Percentiles rank a stretch among this genome's conserved stretches.
Evolutionary conservation across 2,113 vertebrate genomes (phyloP).

Genomic region (Puma concolor): DNA sequence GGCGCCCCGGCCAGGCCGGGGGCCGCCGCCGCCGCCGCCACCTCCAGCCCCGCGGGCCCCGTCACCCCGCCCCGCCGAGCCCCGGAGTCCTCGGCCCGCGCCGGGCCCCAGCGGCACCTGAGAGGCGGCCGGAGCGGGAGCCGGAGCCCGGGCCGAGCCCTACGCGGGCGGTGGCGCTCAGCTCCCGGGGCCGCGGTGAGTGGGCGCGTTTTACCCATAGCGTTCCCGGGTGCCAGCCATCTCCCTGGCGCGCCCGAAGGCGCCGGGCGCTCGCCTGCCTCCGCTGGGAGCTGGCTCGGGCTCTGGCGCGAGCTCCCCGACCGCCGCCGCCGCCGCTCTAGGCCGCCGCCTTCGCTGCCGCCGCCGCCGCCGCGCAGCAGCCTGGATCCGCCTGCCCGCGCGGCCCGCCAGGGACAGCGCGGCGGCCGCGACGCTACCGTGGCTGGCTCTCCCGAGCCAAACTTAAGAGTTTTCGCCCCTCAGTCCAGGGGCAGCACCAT

Average conservation of each 20-base stretch:
- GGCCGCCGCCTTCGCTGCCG: constrained; percentile 70
- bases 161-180: background rate
- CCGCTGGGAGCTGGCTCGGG: constrained; percentile 11
- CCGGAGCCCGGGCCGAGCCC: background rate
- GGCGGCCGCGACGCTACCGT: background rate
- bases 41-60: background rate
- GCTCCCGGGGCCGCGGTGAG: constrained; percentile 31
- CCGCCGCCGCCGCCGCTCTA: constrained; percentile 51
- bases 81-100: background rate
- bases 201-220: constrained; percentile 72
- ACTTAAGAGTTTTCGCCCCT: constrained; percentile 71
- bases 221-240: constrained; percentile 64
- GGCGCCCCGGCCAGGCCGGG: background rate
- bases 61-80: background rate
- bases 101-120: constrained; percentile 62
- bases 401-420: constrained; percentile 32
- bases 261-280: constrained; percentile 37
- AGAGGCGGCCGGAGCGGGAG: constrained; percentile 2
- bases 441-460: constrained; percentile 47
- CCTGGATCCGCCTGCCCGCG: constrained; percentile 60
- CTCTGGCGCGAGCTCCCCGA: constrained; percentile 51
- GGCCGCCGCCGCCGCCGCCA: background rate
- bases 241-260: constrained; percentile 25
- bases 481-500: constrained; percentile 70
- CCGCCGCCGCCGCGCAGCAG: constrained; percentile 48